Base-by-base conservation (phyloP, 2,113 vertebrate genomes). In the Myotis yumanensis region DNA sequence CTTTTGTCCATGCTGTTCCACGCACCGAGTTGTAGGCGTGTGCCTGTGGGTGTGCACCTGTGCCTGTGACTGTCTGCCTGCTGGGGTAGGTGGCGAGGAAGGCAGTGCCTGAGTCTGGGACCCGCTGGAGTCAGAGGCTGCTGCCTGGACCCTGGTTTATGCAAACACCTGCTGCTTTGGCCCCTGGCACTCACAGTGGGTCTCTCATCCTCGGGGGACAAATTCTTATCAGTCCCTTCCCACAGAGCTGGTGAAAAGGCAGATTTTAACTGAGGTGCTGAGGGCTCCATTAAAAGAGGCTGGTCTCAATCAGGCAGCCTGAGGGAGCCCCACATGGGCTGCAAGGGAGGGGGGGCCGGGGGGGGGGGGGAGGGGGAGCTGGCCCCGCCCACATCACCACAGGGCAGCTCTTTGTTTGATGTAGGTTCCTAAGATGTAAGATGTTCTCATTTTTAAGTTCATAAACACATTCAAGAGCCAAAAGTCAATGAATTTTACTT, bases 391-490 rank as follows among this genome's bases (percentile, higher is more conserved):
- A 6, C 23, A 54, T 82, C 54, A 72, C 88, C 81, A 22, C 62
- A 89, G 93, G 91, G 91, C 6, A 0, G 95, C 86, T 85, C 90
- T 97, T 82, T 95, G 84, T 93, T 96, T 94, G 92, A 96, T 91
- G 92, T 93, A 95, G 87, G 82, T 87, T 87, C 73, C 79, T 92
- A 82, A 90, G 92, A 88, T 73, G 82, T 96, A 90, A 97, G 88
- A 92, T 96, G 90, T 83, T 94, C 85, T 97, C 83, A 83, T 92
- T 93, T 91, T 59, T 86, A 72, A 95, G 85, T 97, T 91, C 95
- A 92, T 95, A 95, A 93, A 89, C 88, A 97, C 91, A 94, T 95
- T 95, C 93, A 77, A 92, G 95, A 97, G 95, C 90, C 14, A 32
- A 43, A 73, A 95, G 82, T 85, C 96, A 96, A 83, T 89, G 90